phyloP scores from a whole-genome alignment of 2,113 vertebrate genomes.

The Tympanuchus pallidicinctus region DNA sequence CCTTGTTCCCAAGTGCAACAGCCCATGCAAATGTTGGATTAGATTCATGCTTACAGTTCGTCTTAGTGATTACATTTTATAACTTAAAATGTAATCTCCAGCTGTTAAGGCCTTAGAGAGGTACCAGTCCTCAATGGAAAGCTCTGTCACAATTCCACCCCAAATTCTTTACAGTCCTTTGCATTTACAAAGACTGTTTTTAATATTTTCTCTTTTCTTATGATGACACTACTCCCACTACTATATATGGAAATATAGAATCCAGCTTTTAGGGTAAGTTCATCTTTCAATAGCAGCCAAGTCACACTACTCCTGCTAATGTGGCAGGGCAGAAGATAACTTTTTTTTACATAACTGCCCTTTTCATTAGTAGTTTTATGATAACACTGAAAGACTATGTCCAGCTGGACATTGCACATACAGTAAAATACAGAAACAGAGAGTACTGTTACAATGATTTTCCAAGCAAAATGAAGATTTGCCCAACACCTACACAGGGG shows the following conservation, averaged over 20 bases:
- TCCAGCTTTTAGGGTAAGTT: neutral
- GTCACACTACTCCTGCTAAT: neutral
- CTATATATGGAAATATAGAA: neutral
- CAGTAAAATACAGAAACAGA: neutral
- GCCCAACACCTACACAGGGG: neutral
- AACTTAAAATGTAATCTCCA: neutral
- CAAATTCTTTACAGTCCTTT: neutral
- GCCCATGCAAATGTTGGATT: neutral
- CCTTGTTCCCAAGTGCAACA: neutral
- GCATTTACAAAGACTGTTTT: neutral
- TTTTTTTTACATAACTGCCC: neutral
- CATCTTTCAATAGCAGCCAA: neutral
- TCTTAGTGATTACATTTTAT: neutral
- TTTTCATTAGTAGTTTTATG: neutral
- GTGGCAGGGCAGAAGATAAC: neutral
- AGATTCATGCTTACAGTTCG: neutral
- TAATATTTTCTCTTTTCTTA: neutral
- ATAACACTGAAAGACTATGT: neutral
- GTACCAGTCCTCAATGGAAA: neutral
- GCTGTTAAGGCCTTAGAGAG: neutral
- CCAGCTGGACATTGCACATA: neutral
- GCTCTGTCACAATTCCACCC: fast-evolving
- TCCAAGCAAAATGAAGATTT: neutral
- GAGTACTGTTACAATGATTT: neutral
- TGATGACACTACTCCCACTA: neutral